Base-by-base conservation (phyloP, 2,797 vertebrate genomes). In the Loriculus beryllinus region DNA sequence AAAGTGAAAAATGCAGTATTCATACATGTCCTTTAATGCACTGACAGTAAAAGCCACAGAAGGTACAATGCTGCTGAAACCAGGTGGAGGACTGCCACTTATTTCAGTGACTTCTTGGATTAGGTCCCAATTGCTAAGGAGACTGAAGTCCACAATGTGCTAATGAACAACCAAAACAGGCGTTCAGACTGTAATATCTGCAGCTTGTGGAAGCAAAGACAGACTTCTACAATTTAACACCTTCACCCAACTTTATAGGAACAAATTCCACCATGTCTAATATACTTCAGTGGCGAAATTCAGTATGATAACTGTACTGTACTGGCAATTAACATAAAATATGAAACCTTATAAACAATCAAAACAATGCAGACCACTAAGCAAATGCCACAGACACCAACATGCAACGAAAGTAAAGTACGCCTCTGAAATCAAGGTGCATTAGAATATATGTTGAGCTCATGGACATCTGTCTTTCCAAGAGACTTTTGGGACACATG, bases 291-390 rank as follows among this genome's bases (percentile, higher is more conserved):
- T 39, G n/a, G 33, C 52, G 60, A 33, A 37, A 65, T 51, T 78
- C 62, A 75, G 19, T 64, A 29, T 5, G 28, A 22, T 28, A 47
- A 49, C 18, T 84, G 65, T 45, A 79, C 16, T 87, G 39, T 71
- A 90, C 43, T 89, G 56, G 88, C 62, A 39, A 39, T n/a, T 52
- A 90, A 95, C 35, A 85, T 80, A 83, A 83, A 74, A 92, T 22
- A 68, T 17, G 31, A 85, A 89, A 70, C 25, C 31, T 76, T 70
- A 80, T 15, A 49, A 95, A 76, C 49, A 77, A 65, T 82, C 35
- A 69, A 75, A 95, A 62, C 26, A 74, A 54, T 52, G 87, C 13
- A 52, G 57, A 90, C 7, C 69, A 42, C 47, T 82, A 57, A 56
- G 45, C 76, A 92, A 39, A 79, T 33, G 91, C 11, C 72, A 75